Percentiles rank a stretch among this genome's conserved stretches.
phyloP scores from a whole-genome alignment of 2,888 invertebrate species.

The Oeneis ivallda region DNA sequence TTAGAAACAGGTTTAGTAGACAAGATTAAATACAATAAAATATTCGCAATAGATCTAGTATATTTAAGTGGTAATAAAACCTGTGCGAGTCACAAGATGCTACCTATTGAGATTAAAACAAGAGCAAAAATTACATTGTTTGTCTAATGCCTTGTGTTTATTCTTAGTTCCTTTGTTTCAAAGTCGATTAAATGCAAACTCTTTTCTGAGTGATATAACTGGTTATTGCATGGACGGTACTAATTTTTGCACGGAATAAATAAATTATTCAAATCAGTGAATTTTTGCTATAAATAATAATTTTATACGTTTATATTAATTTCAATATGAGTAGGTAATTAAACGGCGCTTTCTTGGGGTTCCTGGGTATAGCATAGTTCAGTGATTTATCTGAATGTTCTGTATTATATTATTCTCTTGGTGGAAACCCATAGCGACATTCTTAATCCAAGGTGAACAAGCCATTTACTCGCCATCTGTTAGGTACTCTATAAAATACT shows the following conservation, averaged over 20 bases:
- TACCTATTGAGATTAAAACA: conserved; percentile 5
- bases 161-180: conserved; percentile 20
- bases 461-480: conserved; percentile 56
- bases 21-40: conserved; percentile 26
- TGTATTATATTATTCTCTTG: conserved; percentile 33
- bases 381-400: conserved; percentile 18
- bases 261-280: too few relatives aligned
- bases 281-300: conserved; percentile 10
- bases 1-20: conserved; percentile 21
- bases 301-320: neutral
- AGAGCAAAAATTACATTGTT: conserved; percentile 1
- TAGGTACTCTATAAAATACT: conserved; percentile 52
- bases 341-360: neutral
- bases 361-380: neutral
- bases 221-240: conserved; percentile 27
- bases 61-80: conserved; percentile 7
- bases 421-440: conserved; percentile 57
- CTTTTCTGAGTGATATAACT: conserved; percentile 28
- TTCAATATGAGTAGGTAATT: neutral
- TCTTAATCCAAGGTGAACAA: conserved; percentile 61
- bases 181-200: conserved; percentile 24
- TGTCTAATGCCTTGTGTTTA: conserved; percentile 7
- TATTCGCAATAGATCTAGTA: conserved; percentile 20
- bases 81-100: conserved; percentile 3
- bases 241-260: too few relatives aligned